Base-by-base conservation (phyloP, 2,113 vertebrate species). In the Stictonetta naevosa region DNA sequence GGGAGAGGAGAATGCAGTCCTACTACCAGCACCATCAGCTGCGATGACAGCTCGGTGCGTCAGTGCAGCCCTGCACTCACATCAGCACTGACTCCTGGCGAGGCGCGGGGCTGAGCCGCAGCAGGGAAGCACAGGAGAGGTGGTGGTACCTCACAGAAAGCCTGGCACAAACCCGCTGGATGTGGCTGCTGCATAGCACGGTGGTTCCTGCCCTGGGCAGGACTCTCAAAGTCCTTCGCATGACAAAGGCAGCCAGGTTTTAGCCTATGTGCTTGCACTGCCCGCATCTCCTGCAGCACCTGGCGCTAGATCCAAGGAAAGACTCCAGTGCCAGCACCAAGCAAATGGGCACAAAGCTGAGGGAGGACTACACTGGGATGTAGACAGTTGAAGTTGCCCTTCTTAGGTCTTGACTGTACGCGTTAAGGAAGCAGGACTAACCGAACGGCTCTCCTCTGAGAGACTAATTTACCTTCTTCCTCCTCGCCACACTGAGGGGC, bases 161-260 rank as follows among this genome's bases (percentile, higher is more conserved):
- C 62, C 23, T 63, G 25, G 25, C 25, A 28, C 23, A 16, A 63
- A 26, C 36, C 62, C 3, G 10, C 36, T 28, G 62, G 25, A 63
- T 36, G 11, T 26, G 60, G 50, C 34, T 38, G 60, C 34, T 63
- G 23, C 15, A 11, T 13, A 52, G 23, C 23, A 48, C 10, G 21
- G 60, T 38, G 34, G 23, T 26, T 62, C 60, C 34, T 36, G 34
- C 60, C 85, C 67, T 71, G 90, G 85, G 90, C 29, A 5, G 80
- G 38, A 86, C 78, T 90, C 94, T 88, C 87, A 88, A 69, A 83
- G 67, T 97, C 82, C 52, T 71, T 72, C 77, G 80, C 38, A 34
- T 68, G 76, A 78, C 77, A 94, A 94, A 86, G 11, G 56, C 29
- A 89, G 73, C 29, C 77, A 84, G 50, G 62, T 77, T 95, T 91